Base-by-base conservation (phyloP, 2,113 vertebrate species). In the Thalassarche chlororhynchos region DNA sequence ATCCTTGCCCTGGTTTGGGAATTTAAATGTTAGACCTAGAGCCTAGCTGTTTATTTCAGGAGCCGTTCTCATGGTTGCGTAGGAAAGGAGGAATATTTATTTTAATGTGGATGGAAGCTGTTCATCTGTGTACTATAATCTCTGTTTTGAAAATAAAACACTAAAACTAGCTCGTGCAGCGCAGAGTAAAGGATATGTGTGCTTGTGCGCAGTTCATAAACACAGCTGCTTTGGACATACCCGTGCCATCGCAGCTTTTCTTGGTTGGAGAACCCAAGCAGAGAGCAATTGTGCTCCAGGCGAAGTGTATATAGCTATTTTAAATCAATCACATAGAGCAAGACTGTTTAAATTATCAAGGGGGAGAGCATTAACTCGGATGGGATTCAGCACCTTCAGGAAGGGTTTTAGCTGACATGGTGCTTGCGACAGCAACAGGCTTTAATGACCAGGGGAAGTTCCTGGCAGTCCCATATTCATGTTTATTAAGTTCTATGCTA, bases 61-160 rank as follows among this genome's bases (percentile, higher is more conserved):
- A n/a, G 42, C 58, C 1, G 5, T 47, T 91, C 79, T 34, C 49
- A 6, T 28, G 49, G 42, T 7, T 11, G 25, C 1, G 0, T 25
- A 42, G 88, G 40, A 61, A 40, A 79, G 34, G 71, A 69, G 54
- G 49, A 20, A 15, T 51, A 3, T 83, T 79, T 46, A 4, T 60
- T 82, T 79, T 5, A n/a, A 4, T 3, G 62, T 8, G 58, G n/a
- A 21, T 26, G 75, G 58, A 36, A 83, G 58, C 54, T 52, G 78
- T 26, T 51, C 32, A 3, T 38, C 84, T 64, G 54, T 7, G 52
- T 12, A 0, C 78, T 34, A 2, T 5, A 10, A 25, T 8, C 42
- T 83, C 62, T 97, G 95, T 93, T 97, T 94, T 93, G 96, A 89
- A 89, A 95, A 96, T 49, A 95, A 61, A 85, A 6, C 44, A 0